Evolutionary conservation across 2,888 invertebrate species (phyloP), one percentile per base, ranked within the genome.

Genomic region (Arge pagana): DNA sequence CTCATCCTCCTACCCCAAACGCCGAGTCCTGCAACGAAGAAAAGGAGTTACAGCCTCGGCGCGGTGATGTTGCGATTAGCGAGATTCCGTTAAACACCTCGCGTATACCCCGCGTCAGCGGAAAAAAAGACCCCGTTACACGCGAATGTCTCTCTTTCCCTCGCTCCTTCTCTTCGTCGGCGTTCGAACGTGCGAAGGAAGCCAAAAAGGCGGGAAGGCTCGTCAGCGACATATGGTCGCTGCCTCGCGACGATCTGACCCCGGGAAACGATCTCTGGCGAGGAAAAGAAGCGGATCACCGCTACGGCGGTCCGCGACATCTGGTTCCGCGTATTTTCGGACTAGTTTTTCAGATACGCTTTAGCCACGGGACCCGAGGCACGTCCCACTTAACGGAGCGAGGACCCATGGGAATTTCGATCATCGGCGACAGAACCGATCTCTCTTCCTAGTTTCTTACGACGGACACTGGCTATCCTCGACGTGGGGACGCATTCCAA

Each of bases 1-100:
- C 89, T 88, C 87, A 89, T 88, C 59, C 86, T 83, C 56, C 87
- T 85, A 66, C 89, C 87, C 89, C 89, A 89, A 16, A 74, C 68
- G 30, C 72, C 68, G 8, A 72, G 58, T 48, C 74, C 69, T 64
- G 43, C n/a, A 45, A 45, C 10, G 13, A 21, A 21, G 11, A 5
- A n/a, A 13, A 19, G 13, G 26, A 13, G 45, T 45, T 37, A 49
- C 5, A 48, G 30, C 23, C 15, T 28, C 21, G 10, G 28, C 26
- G 36, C 26, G 52, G 30, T 18, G 15, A 13, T 48, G 39, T 23
- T 16, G 36, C 40, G 36, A 31, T 48, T 40, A 23, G 40, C 13
- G 30, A 24, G 10, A 30, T 11, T 8, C 21, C 13, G 13, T 19
- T 41, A 6, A 40, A 41, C 26, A 19, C 16, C 18, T 48, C 35